Conservation (phyloP, 1,140 invertebrate genomes). For the Brachionus rubens region DNA sequence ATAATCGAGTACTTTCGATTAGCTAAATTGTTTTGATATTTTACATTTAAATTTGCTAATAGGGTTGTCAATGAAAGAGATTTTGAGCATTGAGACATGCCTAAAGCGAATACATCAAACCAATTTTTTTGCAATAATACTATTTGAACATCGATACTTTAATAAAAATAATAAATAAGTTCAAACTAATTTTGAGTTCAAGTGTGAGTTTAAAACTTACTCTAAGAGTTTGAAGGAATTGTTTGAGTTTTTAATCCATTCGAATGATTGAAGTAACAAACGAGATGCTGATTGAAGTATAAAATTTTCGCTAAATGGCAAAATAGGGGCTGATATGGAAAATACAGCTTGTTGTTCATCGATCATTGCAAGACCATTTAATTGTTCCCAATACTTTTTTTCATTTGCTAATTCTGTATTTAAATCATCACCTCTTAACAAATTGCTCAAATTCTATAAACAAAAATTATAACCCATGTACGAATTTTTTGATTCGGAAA, state of each 20-base stretch:
- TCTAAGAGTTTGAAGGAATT: conserved; percentile 43
- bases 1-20: conserved; percentile 33
- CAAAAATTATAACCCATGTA: background rate
- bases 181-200: background rate
- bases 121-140: conserved; percentile 45
- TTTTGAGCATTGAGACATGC: conserved; percentile 31
- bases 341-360: conserved; percentile 4
- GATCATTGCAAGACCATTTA: conserved; percentile 16
- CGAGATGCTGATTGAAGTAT: conserved; percentile 45
- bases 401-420: conserved; percentile 16
- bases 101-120: conserved; percentile 36
- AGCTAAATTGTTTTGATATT: conserved; percentile 25
- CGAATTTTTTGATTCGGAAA: background rate
- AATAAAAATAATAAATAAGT: background rate
- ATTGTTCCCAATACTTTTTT: conserved; percentile 17
- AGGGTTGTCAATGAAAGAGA: conserved; percentile 25
- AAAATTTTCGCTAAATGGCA: conserved; percentile 41
- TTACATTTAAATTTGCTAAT: conserved; percentile 28
- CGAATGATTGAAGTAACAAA: conserved; percentile 29
- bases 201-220: conserved; percentile 21
- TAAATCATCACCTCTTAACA: conserved; percentile 1
- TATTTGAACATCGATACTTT: conserved; percentile 37
- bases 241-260: conserved; percentile 44
- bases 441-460: conserved; percentile 8
- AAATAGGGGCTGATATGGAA: conserved; percentile 15